phyloP scores from a whole-genome alignment of 2,113 vertebrate species.

The Clarias macrocephalus region DNA sequence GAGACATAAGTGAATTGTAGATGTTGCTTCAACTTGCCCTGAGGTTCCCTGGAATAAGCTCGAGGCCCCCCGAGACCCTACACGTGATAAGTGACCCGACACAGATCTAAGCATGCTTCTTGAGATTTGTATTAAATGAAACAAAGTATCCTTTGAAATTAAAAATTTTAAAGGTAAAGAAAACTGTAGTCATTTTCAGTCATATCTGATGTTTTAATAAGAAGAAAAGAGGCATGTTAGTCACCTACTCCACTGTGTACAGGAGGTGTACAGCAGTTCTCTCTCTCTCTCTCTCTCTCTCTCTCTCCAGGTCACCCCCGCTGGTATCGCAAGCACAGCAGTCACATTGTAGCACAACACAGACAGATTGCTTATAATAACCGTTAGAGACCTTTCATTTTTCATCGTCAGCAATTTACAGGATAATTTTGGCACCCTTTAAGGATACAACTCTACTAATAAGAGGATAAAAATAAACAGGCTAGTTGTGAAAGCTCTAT shows the following conservation, averaged over 20 bases:
- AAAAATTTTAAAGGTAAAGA: neutral
- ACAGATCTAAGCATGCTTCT: neutral
- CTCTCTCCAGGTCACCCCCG: slow-evolving; percentile 70
- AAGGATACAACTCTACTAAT: slow-evolving; percentile 74
- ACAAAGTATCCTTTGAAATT: neutral
- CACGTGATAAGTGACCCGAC: too few relatives aligned
- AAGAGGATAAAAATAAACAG: slow-evolving; percentile 82
- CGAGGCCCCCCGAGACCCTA: too few relatives aligned
- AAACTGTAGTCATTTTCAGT: neutral
- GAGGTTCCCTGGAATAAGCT: too few relatives aligned
- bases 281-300: slow-evolving; percentile 39
- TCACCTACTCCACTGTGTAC: slow-evolving; percentile 3
- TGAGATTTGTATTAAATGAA: neutral
- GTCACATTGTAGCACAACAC: slow-evolving; percentile 74
- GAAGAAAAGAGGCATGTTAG: neutral
- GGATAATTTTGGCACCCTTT: slow-evolving; percentile 81
- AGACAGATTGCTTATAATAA: slow-evolving; percentile 82
- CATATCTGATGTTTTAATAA: neutral
- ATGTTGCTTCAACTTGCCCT: too few relatives aligned
- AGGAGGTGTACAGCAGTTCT: neutral
- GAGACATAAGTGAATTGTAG: too few relatives aligned
- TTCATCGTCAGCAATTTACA: slow-evolving; percentile 77
- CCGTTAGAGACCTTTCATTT: slow-evolving; percentile 79
- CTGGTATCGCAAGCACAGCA: slow-evolving; percentile 78
- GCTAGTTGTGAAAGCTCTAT: slow-evolving; percentile 75